Evolutionary conservation across 2,888 invertebrate species (phyloP), one percentile per base, ranked within the genome.

Genomic region (Polydrusus tereticollis): DNA sequence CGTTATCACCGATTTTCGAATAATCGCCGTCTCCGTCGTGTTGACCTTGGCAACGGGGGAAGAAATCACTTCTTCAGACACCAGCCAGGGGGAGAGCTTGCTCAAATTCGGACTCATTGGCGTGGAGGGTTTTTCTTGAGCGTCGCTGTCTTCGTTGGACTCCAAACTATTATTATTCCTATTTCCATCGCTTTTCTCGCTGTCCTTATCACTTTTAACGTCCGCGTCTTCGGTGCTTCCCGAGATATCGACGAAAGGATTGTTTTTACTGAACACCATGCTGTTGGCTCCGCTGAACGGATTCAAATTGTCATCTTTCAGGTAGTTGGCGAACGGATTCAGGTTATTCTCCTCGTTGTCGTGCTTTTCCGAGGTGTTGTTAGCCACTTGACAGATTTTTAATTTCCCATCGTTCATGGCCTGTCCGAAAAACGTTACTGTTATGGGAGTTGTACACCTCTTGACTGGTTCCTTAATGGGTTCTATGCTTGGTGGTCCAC

Each of bases 1-100:
- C 76, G 94, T 95, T 79, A 95, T 95, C 80, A 95, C 95, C 73
- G 94, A 94, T 86, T 94, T 95, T 78, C 94, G 90, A 81, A 94
- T 91, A 77, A 94, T 92, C 14, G 84, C 75, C 81, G 90, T 89
- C 82, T 92, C 88, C 78, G 90, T 88, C 23, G 89, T 88, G 55
- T 89, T 87, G 3, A 90, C 88, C 73, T 88, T 87, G 52, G 92
- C 91, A 20, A 87, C 84, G 20, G 89, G 88, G 33, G 88, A 86
- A 36, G 90, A 89, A 71, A 90, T 88, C 18, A 91, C 90, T 80
- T 93, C 93, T 12, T 92, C 90, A 36, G 92, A 90, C 41, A 95
- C 95, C 75, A 95, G 86, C 95, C 95, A 95, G 0, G 95, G 95
- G 2, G 93, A 93, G 2, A 93, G 87, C 83, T 93, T 92, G 72